Evolutionary conservation across 2,797 vertebrate species (phyloP), one percentile per base, ranked within the genome.

Genomic region (Anas bahamensis): DNA sequence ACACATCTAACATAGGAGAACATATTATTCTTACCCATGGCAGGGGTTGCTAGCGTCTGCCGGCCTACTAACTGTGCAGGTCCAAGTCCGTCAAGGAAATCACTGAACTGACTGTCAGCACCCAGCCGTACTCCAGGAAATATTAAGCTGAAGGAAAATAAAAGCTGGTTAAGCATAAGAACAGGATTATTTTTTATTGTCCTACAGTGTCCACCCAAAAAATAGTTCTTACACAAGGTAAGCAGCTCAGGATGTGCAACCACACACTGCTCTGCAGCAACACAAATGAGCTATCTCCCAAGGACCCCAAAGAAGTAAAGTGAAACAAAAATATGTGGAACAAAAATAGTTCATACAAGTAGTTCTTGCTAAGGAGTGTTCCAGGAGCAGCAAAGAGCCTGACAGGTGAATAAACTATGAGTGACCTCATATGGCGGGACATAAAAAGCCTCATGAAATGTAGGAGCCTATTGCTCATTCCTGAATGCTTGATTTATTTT

Each of bases 81-180:
- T 87, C 99, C 99, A 57, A 99, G 96, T 59, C 99, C 99, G 95
- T 99, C 99, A 37, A 99, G 98, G 96, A 99, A 99, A 97, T 99
- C 99, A 86, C 99, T 99, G 95, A 99, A 99, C 92, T 99, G 99
- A 97, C 99, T 99, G 97, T 99, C 99, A 76, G 99, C 98, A 6
- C 99, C 99, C 83, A 99, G 97, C 79, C 99, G 98, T 44, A 99
- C 99, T 66, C 99, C 99, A 91, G 99, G 98, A 97, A 99, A 99
- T 97, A 99, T 99, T 95, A 99, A 97, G 96, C 99, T 99, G 91
- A 82, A 96, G 76, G n/a, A 94, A 90, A 91, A 92, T 5, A 77
- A 92, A 91, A 93, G 59, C 24, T 33, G 21, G 39, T 90, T 90
- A 89, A 73, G 39, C 13, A 13, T 21, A 59, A 70, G 35, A 75